Base-by-base conservation (phyloP, 2,797 vertebrate species). In the Masticophis lateralis region DNA sequence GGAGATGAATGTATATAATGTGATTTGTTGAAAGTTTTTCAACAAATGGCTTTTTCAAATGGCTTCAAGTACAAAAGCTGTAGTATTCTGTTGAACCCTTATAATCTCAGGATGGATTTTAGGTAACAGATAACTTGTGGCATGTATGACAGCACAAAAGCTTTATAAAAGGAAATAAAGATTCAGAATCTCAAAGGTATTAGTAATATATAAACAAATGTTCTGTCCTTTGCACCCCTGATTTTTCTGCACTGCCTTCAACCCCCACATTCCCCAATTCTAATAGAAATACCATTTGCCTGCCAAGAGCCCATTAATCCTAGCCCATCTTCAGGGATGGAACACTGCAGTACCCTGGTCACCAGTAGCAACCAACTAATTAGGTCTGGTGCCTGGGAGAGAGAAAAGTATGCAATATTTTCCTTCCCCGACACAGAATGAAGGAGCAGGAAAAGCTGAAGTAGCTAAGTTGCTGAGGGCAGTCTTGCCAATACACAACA, bases 301-400 rank as follows among this genome's bases (percentile, higher is more conserved):
- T 61, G 47, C 66, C 60, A 90, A 87, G 4, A 90, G 27, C 55
- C 69, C 92, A 93, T 87, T 90, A 59, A 74, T 90, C 89, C 27
- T 89, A 93, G 27, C 27, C 53, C 83, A 90, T 90, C 60, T 57
- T 90, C 53, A 87, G 83, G 53, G 61, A 69, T 69, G 92, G 25
- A 90, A 87, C 37, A 57, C 51, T 66, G 32, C 59, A 86, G 25
- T 86, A 61, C 32, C 32, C 32, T 59, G 16, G 74, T 93, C 83
- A 55, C 32, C 89, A 87, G 11, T 69, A 86, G 60, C 60, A 92
- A 92, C 86, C 51, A 79, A 22, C 57, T 83, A 90, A 90, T 90
- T 87, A 90, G 61, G 79, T 47, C 83, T 87, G 92, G 32, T 56
- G 32, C 92, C 88, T 87, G 59, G 89, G 59, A 93, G 61, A 87